Percentiles rank a stretch among this genome's conserved stretches.
phyloP scores from a whole-genome alignment of 1,140 invertebrate genomes.

The Drosophila grimshawi region DNA sequence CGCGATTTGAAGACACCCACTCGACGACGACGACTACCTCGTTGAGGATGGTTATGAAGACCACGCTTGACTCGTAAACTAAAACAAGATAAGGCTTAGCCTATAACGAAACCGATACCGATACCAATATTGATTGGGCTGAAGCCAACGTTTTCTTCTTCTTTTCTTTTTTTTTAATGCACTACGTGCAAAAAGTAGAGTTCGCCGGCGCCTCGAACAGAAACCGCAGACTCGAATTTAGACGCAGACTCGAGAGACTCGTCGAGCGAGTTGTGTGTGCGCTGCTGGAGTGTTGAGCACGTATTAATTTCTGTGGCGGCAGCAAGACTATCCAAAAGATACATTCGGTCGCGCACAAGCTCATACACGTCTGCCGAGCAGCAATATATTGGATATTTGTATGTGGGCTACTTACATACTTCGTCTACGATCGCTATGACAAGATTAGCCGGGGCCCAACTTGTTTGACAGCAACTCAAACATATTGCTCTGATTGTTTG shows the following conservation, averaged over 20 bases:
- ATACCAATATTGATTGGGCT: slow-evolving; percentile 2
- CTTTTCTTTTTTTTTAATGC: not conserved
- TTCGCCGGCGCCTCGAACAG: slow-evolving; percentile 26
- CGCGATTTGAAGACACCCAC: slow-evolving; percentile 54
- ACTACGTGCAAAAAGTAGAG: slow-evolving; percentile 19
- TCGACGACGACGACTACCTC: not conserved
- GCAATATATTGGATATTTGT: not conserved
- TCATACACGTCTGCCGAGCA: slow-evolving; percentile 25
- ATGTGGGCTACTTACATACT: slow-evolving; percentile 56
- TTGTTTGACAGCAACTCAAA: slow-evolving; percentile 67
- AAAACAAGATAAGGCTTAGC: slow-evolving; percentile 38
- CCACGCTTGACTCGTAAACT: slow-evolving; percentile 43
- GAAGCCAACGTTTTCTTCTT: slow-evolving; percentile 11
- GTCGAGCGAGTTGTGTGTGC: slow-evolving; percentile 69
- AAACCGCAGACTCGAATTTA: slow-evolving; percentile 13
- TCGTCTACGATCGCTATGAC: slow-evolving; percentile 52
- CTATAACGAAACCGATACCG: slow-evolving; percentile 13
- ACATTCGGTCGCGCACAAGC: slow-evolving; percentile 72
- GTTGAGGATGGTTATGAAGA: slow-evolving; percentile 28
- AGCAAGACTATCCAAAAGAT: slow-evolving; percentile 76
- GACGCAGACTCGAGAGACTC: slow-evolving; percentile 16
- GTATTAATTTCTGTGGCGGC: slow-evolving; percentile 78
- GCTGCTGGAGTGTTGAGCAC: slow-evolving; percentile 74
- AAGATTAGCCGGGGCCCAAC: slow-evolving; percentile 66
- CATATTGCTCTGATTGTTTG: slow-evolving; percentile 51